Conservation (phyloP, 2,113 vertebrate genomes). For the Pelvicachromis taeniatus region DNA sequence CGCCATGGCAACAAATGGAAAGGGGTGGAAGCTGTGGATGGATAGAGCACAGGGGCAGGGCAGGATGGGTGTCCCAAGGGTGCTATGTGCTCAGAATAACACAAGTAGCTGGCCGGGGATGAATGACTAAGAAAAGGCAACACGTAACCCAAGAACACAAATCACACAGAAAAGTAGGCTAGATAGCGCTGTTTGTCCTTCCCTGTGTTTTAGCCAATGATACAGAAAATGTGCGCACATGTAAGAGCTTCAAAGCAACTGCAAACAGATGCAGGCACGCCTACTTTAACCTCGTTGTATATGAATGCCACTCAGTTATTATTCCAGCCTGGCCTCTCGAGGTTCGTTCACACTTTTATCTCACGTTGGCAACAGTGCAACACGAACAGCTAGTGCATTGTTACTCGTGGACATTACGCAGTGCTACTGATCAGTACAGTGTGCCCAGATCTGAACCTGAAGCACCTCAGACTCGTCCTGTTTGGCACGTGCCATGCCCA, state of each 20-base stretch:
- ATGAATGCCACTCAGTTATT: background rate
- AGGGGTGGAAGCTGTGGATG: constrained; percentile 28
- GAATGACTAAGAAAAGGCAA: constrained; percentile 30
- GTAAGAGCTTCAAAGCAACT: background rate
- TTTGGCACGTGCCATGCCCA: background rate
- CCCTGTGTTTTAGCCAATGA: background rate
- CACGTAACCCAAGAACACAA: constrained; percentile 18
- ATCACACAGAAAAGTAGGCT: background rate
- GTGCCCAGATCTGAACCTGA: background rate
- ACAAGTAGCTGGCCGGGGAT: constrained; percentile 21
- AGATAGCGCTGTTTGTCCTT: background rate
- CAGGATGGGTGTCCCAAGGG: constrained; percentile 54
- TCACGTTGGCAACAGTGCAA: background rate
- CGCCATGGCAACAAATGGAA: constrained; percentile 65
- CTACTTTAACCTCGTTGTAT: background rate
- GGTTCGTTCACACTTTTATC: background rate
- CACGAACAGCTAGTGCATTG: background rate
- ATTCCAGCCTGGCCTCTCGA: background rate
- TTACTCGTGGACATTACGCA: background rate
- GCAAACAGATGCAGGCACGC: background rate
- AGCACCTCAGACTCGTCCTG: background rate
- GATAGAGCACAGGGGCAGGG: constrained; percentile 43
- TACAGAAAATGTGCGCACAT: background rate
- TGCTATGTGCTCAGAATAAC: constrained; percentile 57
- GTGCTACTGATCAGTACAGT: background rate